Conservation (phyloP, 2,113 vertebrate genomes). For the Cavia porcellus region DNA sequence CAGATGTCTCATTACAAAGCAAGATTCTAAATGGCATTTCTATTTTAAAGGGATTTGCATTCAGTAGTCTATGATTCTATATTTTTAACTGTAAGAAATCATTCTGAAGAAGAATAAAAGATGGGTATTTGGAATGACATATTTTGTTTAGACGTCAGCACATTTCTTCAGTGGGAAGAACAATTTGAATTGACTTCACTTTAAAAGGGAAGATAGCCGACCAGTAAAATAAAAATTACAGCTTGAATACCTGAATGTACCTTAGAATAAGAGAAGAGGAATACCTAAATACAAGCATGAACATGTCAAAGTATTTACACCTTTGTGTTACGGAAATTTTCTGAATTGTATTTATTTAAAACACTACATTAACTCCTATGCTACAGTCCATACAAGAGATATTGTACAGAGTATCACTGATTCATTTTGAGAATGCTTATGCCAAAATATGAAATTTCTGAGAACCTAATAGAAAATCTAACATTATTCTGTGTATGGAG, state of each 20-base stretch:
- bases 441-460: constrained; percentile 75
- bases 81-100: background rate
- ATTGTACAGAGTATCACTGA: constrained; percentile 68
- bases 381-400: constrained; percentile 48
- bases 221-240: background rate
- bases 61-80: background rate
- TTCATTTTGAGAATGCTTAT: constrained; percentile 65
- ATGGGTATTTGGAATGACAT: background rate
- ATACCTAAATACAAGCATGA: constrained; percentile 20
- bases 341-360: constrained; percentile 46
- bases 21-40: background rate
- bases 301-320: background rate
- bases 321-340: constrained; percentile 51
- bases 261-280: background rate
- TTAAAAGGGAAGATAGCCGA: constrained; percentile 32
- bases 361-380: constrained; percentile 49
- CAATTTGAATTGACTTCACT: constrained; percentile 17
- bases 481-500: constrained; percentile 38
- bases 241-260: background rate
- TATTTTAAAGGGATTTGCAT: background rate
- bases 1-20: background rate
- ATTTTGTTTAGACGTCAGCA: background rate
- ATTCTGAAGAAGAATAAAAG: constrained; percentile 24
- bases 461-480: constrained; percentile 63
- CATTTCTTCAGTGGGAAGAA: background rate